Evolutionary conservation across 2,113 vertebrate genomes (phyloP), one percentile per base, ranked within the genome.

Genomic region (Cyrtonyx montezumae): DNA sequence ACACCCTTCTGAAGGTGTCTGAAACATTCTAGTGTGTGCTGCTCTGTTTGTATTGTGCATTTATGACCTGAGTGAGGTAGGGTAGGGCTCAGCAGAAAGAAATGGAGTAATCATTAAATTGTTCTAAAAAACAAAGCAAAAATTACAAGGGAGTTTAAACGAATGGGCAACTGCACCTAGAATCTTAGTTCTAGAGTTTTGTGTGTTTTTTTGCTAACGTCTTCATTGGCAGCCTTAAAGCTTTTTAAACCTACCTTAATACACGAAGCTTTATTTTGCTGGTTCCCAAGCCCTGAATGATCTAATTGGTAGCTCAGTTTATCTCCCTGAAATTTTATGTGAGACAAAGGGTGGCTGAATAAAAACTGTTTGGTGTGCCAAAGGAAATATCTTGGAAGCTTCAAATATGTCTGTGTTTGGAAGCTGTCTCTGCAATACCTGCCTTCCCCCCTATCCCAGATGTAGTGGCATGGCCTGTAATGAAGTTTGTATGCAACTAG

Each of bases 401-500:
- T 85, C 14, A 45, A 21, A 79, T 78, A 2, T 2, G 1, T 43
- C 88, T 70, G 8, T 26, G 32, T 91, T 84, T 76, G 58, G 43
- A 71, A 89, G 36, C 23, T 25, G 25, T 62, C 58, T 91, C 21
- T 10, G 37, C 3, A 13, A 23, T 10, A 21, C 61, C 91, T 87
- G 62, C 70, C 84, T 79, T 11, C 22, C 42, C 17, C 32, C 42
- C 68, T 75, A 5, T 65, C 34, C 77, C 55, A 26, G 78, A 61
- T 91, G 69, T 48, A 40, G 3, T 15, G 62, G 69, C 43, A 86
- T 51, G 28, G 69, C 78, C 61, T 69, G 12, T 42, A 87, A 74
- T 61, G 58, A 88, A 69, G n/a, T 45, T 45, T 93, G 66, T 92
- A 69, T 88, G 77, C 81, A 92, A 90, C 88, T 74, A 80, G 34